Base-by-base conservation (phyloP, 2,888 invertebrate species). In the Sesamia inferens region DNA sequence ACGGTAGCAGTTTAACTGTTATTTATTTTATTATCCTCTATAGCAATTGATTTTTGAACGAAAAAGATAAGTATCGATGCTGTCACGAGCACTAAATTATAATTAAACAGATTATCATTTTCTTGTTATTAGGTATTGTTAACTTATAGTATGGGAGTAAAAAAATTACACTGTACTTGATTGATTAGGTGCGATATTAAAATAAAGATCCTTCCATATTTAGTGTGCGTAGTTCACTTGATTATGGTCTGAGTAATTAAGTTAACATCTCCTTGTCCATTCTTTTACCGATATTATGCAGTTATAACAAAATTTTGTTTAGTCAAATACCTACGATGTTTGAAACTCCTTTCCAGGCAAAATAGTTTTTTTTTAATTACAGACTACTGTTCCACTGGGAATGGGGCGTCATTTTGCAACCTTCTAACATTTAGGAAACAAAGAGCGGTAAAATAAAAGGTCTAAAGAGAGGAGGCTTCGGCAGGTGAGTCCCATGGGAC, bases 401-500 rank as follows among this genome's bases (percentile, higher is more conserved):
- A 68, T 61, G 59, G 42, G 24, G 59, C 44, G 86, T 83, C 87
- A 85, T 86, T 86, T 82, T 69, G 81, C 71, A 81, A 84, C 68
- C 78, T 84, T 81, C 55, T 81, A 81, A 79, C 78, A 82, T 83
- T 88, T 80, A 31, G 72, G 72, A 92, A 92, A 92, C 91, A 94
- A 93, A 92, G 68, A 87, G 89, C 93, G 93, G 92, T 90, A 87
- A 90, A 93, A 90, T 93, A 93, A 94, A 94, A 93, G 93, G 91
- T 87, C 81, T 80, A 89, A 86, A 88, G 90, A 90, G 88, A 85
- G 79, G 79, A 85, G 87, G 84, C 83, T 93, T 94, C 89, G 91
- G 93, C 94, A 95, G 95, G 95, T 94, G 93, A 92, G 90, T 88
- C 94, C 88, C 94, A 2, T 31, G 92, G 92, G 95, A 92, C 83